Conservation (phyloP, 2,888 invertebrate genomes). For the Tinea trinotella region DNA sequence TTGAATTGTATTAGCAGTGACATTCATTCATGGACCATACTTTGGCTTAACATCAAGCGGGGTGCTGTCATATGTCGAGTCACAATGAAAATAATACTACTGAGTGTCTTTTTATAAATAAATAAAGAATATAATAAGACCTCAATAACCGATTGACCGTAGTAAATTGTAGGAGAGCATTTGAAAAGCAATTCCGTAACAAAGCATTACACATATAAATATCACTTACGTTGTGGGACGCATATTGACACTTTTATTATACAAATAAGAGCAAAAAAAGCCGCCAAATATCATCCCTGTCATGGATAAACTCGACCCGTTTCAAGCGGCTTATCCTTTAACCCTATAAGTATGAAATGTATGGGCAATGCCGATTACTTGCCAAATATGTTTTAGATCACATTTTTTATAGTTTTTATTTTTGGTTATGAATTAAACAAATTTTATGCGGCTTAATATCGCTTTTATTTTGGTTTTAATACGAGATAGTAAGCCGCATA, state of each 20-base stretch:
- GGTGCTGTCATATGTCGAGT: too few relatives aligned
- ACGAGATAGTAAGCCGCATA: too few relatives aligned
- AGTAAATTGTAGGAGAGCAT: background rate
- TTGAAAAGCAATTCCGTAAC: slow-evolving; percentile 12
- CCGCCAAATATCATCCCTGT: slow-evolving; percentile 56
- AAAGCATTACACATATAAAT: slow-evolving; percentile 37
- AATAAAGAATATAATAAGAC: too few relatives aligned
- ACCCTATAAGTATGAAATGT: slow-evolving; percentile 64
- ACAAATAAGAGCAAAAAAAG: slow-evolving; percentile 60
- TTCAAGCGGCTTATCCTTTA: slow-evolving; percentile 65
- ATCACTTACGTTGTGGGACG: slow-evolving; percentile 45
- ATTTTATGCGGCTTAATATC: too few relatives aligned
- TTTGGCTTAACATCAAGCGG: too few relatives aligned
- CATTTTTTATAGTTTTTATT: background rate
- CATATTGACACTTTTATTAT: slow-evolving; percentile 63
- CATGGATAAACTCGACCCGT: slow-evolving; percentile 63
- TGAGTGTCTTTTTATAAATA: too few relatives aligned
- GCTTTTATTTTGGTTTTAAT: too few relatives aligned
- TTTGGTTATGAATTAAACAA: too few relatives aligned
- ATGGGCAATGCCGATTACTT: slow-evolving; percentile 62
- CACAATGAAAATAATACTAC: too few relatives aligned
- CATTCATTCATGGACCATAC: too few relatives aligned
- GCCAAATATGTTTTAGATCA: slow-evolving; percentile 42
- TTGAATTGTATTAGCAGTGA: too few relatives aligned
- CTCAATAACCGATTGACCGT: background rate